Percentiles rank a stretch among this genome's conserved stretches.
Conservation (phyloP, 2,113 vertebrate genomes). For the Stegostoma tigrinum region DNA sequence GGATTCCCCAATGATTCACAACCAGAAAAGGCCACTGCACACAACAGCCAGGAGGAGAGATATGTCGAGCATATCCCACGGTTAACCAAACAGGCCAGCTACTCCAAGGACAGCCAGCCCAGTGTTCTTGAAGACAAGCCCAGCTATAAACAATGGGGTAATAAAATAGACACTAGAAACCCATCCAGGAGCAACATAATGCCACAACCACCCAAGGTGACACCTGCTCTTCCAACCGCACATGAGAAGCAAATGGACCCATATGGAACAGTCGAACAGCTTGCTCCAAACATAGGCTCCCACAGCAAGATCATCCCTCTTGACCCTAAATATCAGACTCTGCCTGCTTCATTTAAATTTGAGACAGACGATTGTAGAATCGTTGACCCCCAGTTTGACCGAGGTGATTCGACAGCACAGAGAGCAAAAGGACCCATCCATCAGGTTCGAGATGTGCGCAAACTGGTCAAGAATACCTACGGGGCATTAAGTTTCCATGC, state of each 20-base stretch:
- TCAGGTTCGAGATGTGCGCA: conserved; percentile 76
- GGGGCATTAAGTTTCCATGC: conserved; percentile 59
- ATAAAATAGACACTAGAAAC: conserved; percentile 43
- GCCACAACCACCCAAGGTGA: conserved; percentile 57
- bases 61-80: background rate
- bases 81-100: background rate
- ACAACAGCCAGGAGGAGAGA: background rate
- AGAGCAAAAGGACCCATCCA: conserved; percentile 57
- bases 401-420: conserved; percentile 42
- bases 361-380: conserved; percentile 5
- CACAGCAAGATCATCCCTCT: conserved; percentile 37
- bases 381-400: conserved; percentile 40
- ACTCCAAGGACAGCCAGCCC: background rate
- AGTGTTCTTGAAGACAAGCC: background rate
- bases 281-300: conserved; percentile 52
- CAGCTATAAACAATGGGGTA: background rate
- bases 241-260: conserved; percentile 56
- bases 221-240: conserved; percentile 44
- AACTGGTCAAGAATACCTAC: conserved; percentile 80
- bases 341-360: conserved; percentile 38
- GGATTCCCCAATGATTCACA: too few species aligned
- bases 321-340: conserved; percentile 37
- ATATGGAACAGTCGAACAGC: conserved; percentile 44
- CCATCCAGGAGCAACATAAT: conserved; percentile 45
- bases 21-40: background rate